These are phyloP conservation scores for Patiria miniata DNA, from an alignment of 35 echinoderm and acorn worm species.

Conservation along the genomic window DNA sequence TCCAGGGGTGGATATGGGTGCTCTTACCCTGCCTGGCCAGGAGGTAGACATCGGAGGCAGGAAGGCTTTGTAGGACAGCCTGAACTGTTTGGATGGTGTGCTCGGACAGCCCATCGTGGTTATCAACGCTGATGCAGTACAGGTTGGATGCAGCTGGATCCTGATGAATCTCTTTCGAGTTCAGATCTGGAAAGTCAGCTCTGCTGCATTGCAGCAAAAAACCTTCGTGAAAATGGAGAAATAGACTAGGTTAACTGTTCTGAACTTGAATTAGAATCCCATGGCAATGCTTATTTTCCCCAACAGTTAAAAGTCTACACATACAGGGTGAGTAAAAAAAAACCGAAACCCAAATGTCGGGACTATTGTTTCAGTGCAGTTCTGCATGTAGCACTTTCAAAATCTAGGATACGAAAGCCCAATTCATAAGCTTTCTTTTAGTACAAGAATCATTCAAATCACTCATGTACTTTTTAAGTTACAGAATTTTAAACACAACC, in stretches of 20 bases:
- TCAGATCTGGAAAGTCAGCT: not conserved
- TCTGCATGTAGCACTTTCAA: no score
- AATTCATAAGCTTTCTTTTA: no score
- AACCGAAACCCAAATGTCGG: no score
- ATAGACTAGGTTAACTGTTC: not conserved
- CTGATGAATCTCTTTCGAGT: not conserved
- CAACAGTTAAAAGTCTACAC: no score
- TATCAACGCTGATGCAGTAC: not conserved
- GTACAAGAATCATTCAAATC: no score
- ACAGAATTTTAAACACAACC: no score
- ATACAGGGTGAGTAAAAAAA: no score
- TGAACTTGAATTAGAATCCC: no score
- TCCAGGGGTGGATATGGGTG: constrained; percentile 55
- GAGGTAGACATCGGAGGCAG: constrained; percentile 45
- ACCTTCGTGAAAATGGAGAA: not conserved
- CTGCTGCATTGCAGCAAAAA: not conserved
- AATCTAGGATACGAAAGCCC: no score
- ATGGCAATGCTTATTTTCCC: no score
- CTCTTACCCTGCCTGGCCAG: constrained; percentile 78
- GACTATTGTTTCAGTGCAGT: no score
- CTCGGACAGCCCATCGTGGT: not conserved
- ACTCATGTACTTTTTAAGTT: no score
- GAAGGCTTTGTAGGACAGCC: not conserved
- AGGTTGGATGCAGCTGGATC: not conserved
- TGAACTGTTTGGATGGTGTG: not conserved